Evolutionary conservation across 2,797 vertebrate genomes (phyloP), one percentile per base, ranked within the genome.

Genomic region (Clarias fuscus): DNA sequence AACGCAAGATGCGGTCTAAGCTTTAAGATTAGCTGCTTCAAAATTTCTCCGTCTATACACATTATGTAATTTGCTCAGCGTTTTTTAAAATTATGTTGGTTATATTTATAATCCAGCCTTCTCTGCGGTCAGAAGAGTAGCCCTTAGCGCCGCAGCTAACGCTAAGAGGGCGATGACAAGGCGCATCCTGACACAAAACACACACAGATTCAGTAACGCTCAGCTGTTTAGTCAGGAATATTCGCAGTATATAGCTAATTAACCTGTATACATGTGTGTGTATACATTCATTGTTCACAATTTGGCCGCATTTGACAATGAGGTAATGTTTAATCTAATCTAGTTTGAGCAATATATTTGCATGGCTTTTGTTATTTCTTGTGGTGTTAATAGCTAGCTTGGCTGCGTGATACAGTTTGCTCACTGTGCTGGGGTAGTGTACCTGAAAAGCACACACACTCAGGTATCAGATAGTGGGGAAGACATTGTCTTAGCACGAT

Each of bases 121-220:
- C 59, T 56, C 37, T 17, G 7, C 27, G 56, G 11, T 59, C 20
- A 30, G n/a, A 62, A 24, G 53, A 58, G 53, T 62, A 83, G 76
- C 76, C 13, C 24, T 40, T 80, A 85, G 84, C 84, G 14, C 77
- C 43, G 33, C 15, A 40, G 83, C 86, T 87, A 84, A 87, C 24
- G 86, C 86, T 84, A 87, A 85, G 33, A 58, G 82, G 82, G 83
- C 86, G 83, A 82, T 82, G 86, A 87, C 83, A 75, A 84, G 86
- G 83, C 86, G 76, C 86, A 48, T 84, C 82, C 17, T 56, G 67
- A 72, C 48, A 30, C 86, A 58, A 73, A 64, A 43, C 86, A 71
- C 33, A 80, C 59, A 27, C 11, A 33, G 7, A 20, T 18, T 56
- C 53, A 56, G 53, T 17, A 10, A 48, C 14, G 30, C 30, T 43